Evolutionary conservation across 1,140 invertebrate species (phyloP).

Genomic region (Carcinoscorpius rotundicauda): DNA sequence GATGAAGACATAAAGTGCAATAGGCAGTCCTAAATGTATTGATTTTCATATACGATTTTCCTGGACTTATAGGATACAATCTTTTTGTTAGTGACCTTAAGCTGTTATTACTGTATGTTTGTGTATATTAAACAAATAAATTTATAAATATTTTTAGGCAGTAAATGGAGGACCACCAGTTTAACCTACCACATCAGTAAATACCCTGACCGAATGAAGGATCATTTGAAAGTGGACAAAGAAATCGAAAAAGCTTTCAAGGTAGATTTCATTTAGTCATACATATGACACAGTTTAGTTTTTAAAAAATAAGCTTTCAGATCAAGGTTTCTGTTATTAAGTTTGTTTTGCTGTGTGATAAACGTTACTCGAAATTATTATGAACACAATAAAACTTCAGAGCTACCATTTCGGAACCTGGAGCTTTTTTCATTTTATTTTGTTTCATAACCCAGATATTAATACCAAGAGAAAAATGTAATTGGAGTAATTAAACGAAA

Average conservation of each 20-base stretch:
- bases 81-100: background rate
- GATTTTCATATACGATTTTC: background rate
- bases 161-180: constrained; percentile 78
- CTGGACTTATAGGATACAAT: background rate
- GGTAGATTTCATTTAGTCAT: constrained; percentile 9
- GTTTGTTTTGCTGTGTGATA: too few relatives aligned
- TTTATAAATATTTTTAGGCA: constrained; percentile 43
- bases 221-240: constrained; percentile 48
- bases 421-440: too few relatives aligned
- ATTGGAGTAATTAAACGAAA: too few relatives aligned
- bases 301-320: background rate
- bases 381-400: too few relatives aligned
- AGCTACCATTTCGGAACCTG: too few relatives aligned
- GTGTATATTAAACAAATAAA: background rate
- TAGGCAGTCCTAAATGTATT: too few relatives aligned
- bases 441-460: too few relatives aligned
- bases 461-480: too few relatives aligned
- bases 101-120: constrained; percentile 13
- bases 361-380: too few relatives aligned
- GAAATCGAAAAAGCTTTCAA: constrained; percentile 70
- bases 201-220: constrained; percentile 51
- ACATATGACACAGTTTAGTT: background rate
- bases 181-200: constrained; percentile 80
- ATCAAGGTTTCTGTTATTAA: background rate
- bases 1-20: too few relatives aligned